Evolutionary conservation across 2,797 vertebrate species (phyloP), one percentile per base, ranked within the genome.

Genomic region (Antennarius maculatus): DNA sequence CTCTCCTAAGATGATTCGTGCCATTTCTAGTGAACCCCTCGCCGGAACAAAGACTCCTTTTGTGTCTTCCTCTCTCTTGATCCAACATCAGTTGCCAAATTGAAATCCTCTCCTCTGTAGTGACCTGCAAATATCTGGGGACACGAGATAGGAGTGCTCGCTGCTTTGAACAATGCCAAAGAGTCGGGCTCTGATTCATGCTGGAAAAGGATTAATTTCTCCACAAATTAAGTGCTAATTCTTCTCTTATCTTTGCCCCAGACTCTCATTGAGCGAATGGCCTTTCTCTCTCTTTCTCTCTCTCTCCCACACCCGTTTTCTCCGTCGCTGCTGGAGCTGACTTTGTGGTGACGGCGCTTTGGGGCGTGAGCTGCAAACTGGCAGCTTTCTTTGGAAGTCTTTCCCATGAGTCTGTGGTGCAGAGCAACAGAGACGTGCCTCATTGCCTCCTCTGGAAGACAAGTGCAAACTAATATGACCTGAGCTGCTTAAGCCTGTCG

Each of bases 171-270:
- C 91, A 92, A 92, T 91, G 82, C 79, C 69, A 76, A 55, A 37
- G 80, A 83, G 79, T 74, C 63, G 14, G 69, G 76, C 81, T 89
- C 61, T 67, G 77, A 93, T 91, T 90, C 80, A 86, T 65, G 75
- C 85, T 74, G 82, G 84, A 91, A 92, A 90, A 51, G 81, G 92
- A 92, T 94, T 93, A 88, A 93, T 93, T 92, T 86, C 85, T 79
- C 66, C 75, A 70, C 89, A 93, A 93, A 93, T 92, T 80, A 92
- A 91, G 89, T 79, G 81, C 85, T 91, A 92, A 93, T 92, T 92
- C 89, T 84, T 83, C 77, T 77, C 85, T 93, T 92, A 92, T 92
- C 90, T 91, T 77, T 80, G 83, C 75, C 84, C 82, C 71, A 79
- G 89, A 88, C 86, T 89, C 80, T 77, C 79, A 89, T 86, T 84